phyloP scores from a whole-genome alignment of 2,797 vertebrate genomes.

The Macrochelys suwanniensis region DNA sequence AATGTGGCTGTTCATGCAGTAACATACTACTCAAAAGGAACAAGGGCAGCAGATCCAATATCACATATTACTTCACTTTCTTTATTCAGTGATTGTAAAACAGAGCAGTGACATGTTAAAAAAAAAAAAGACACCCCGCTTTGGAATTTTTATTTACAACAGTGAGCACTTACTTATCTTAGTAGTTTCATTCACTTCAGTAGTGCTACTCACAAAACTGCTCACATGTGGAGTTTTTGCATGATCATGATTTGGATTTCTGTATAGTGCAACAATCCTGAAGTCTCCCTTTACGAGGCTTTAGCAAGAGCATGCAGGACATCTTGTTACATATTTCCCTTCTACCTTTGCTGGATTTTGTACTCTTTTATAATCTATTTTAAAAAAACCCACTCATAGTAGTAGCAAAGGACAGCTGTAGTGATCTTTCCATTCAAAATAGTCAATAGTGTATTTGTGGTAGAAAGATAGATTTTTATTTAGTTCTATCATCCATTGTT shows the following conservation, averaged over 20 bases:
- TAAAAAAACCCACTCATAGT: neutral
- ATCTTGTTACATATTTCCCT: rapidly evolving
- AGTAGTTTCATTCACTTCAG: rapidly evolving
- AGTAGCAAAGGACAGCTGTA: slow-evolving; percentile 53
- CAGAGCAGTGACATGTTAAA: neutral
- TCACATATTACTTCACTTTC: neutral
- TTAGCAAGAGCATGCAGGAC: rapidly evolving
- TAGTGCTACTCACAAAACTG: rapidly evolving
- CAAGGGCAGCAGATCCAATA: neutral
- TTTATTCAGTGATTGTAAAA: slow-evolving; percentile 24
- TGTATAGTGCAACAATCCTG: rapidly evolving
- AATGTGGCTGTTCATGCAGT: neutral
- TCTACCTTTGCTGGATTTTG: neutral
- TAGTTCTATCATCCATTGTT: slow-evolving; percentile 9
- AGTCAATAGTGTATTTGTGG: slow-evolving; percentile 38
- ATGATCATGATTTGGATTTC: neutral
- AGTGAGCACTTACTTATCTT: rapidly evolving
- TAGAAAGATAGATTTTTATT: neutral
- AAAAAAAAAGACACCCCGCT: neutral
- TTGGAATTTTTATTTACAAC: neutral
- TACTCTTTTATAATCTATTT: neutral
- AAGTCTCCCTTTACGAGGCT: neutral
- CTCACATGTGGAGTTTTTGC: neutral
- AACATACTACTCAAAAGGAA: slow-evolving; percentile 6
- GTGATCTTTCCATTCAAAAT: neutral